A percentile compares a stretch with the other conserved stretches of the same genome.
Conservation (phyloP, 2,797 vertebrate genomes). For the Paedocypris micromegethes region DNA sequence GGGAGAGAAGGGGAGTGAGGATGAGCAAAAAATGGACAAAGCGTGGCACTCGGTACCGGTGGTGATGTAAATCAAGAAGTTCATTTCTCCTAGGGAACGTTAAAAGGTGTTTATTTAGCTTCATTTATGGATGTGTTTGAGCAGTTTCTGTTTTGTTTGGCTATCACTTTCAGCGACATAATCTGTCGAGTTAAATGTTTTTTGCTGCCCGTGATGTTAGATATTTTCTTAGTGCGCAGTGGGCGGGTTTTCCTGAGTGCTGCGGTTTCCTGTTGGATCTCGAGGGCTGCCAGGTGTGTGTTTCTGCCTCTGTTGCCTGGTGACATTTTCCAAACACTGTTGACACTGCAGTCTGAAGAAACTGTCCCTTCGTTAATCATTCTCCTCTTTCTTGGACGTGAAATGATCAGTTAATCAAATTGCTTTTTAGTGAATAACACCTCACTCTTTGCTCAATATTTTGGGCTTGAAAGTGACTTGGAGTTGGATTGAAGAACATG, state of each 20-base stretch:
- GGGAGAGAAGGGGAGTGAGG: constrained; percentile 59
- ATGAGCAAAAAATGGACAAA: constrained; percentile 63
- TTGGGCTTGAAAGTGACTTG: not conserved
- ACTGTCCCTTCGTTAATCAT: not conserved
- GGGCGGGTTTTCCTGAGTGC: constrained; percentile 60
- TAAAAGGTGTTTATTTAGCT: no score
- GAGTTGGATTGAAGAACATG: constrained; percentile 25
- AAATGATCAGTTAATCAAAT: no score
- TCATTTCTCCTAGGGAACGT: constrained; percentile 33
- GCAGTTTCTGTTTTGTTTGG: no score
- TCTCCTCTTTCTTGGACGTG: no score
- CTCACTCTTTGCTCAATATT: not conserved
- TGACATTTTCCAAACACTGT: constrained; percentile 66
- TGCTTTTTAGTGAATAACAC: not conserved
- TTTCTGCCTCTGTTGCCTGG: constrained; percentile 61
- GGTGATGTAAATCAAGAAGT: constrained; percentile 60
- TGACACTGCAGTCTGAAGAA: constrained; percentile 45
- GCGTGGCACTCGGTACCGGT: constrained; percentile 51
- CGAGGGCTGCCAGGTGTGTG: constrained; percentile 65
- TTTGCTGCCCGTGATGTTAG: constrained; percentile 4
- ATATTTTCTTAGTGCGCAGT: constrained; percentile 46
- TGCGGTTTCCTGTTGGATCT: constrained; percentile 60
- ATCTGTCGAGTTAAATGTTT: constrained; percentile 9
- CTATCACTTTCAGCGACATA: not conserved
- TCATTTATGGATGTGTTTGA: no score